Evolutionary conservation across 2,888 invertebrate species (phyloP).

Genomic region (Drosophila neutralis): DNA sequence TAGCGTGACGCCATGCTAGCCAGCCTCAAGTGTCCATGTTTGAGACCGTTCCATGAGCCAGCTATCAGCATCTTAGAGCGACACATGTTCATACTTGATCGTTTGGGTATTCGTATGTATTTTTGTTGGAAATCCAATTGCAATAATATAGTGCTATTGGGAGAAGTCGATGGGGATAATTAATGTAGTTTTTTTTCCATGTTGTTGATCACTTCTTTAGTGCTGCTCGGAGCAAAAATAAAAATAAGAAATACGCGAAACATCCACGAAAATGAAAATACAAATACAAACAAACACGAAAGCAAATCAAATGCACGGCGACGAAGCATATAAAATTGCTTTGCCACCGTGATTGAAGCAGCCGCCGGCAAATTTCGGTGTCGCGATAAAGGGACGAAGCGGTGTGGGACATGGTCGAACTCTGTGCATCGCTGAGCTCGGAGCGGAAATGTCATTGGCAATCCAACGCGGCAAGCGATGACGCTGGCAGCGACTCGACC

Average conservation of each 20-base stretch:
- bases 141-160: no score
- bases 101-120: not conserved
- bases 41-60: no score
- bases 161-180: slow-evolving; percentile 40
- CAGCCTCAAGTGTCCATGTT: no score
- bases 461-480: slow-evolving; percentile 28
- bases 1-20: no score
- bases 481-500: slow-evolving; percentile 32
- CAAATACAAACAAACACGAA: slow-evolving; percentile 55
- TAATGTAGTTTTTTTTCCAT: slow-evolving; percentile 34
- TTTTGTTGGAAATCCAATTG: not conserved
- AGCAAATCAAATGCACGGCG: slow-evolving; percentile 62
- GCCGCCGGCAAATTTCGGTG: slow-evolving; percentile 46
- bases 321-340: slow-evolving; percentile 70
- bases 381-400: not conserved
- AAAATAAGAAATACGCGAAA: slow-evolving; percentile 26
- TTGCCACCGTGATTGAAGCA: slow-evolving; percentile 65
- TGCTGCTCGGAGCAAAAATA: slow-evolving; percentile 33
- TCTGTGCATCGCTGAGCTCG: slow-evolving; percentile 28
- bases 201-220: slow-evolving; percentile 26
- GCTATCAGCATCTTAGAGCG: no score
- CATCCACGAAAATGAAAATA: slow-evolving; percentile 41
- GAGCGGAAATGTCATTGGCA: slow-evolving; percentile 70
- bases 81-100: no score
- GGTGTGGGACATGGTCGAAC: slow-evolving; percentile 6